Conservation (phyloP, 2,888 invertebrate genomes). For the Ormyrus rosae region DNA sequence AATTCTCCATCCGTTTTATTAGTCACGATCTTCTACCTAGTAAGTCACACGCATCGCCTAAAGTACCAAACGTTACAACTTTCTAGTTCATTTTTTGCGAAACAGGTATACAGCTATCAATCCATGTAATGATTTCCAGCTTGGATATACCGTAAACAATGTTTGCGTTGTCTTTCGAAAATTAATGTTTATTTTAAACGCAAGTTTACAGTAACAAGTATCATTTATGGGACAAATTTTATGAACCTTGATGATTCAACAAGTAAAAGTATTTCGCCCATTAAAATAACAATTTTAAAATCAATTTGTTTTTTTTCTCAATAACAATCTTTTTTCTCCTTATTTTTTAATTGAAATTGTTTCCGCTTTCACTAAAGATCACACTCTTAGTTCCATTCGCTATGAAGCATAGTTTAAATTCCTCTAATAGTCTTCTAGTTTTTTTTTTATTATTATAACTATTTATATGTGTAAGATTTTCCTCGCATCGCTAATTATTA, state of each 20-base stretch:
- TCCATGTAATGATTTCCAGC: no score
- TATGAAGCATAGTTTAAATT: constrained; percentile 52
- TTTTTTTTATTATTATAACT: constrained; percentile 52
- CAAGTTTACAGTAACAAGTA: constrained; percentile 7
- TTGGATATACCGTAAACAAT: constrained; percentile 18
- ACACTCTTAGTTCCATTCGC: constrained; percentile 39
- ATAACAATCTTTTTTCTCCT: constrained; percentile 28
- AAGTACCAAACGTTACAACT: constrained; percentile 35
- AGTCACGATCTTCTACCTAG: background rate
- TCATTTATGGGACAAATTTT: constrained; percentile 7
- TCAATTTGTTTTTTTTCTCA: constrained; percentile 1
- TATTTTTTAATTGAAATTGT: constrained; percentile 36
- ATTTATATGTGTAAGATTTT: constrained; percentile 46
- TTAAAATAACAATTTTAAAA: constrained; percentile 32
- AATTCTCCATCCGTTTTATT: background rate
- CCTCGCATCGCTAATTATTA: constrained; percentile 59
- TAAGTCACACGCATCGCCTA: background rate
- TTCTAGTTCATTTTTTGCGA: constrained; percentile 6
- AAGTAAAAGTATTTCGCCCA: constrained; percentile 32
- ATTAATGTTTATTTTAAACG: constrained; percentile 18
- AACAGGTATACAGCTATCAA: background rate
- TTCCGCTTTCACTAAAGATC: constrained; percentile 35
- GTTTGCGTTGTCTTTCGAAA: constrained; percentile 6
- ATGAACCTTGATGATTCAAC: constrained; percentile 18
- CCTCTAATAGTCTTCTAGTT: constrained; percentile 59